Conservation (phyloP, 1,140 invertebrate genomes). For the Drosophila saltans region DNA sequence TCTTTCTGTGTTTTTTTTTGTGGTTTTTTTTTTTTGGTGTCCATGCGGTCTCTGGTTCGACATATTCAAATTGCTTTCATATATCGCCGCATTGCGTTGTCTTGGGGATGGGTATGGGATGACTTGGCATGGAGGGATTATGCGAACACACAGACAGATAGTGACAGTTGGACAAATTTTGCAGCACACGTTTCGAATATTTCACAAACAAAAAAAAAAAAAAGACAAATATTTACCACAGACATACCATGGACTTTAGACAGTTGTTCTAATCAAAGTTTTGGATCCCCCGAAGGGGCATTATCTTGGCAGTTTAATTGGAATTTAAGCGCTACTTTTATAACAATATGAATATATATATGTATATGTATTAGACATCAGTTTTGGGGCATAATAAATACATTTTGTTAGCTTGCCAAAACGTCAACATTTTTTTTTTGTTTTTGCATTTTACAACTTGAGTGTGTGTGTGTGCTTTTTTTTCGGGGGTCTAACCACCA, state of each 20-base stretch:
- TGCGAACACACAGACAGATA: conserved; percentile 18
- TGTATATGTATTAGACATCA: conserved; percentile 9
- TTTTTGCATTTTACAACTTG: background rate
- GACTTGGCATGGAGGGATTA: background rate
- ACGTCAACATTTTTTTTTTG: conserved; percentile 1
- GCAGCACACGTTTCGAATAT: conserved; percentile 20
- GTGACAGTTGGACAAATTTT: conserved; percentile 22
- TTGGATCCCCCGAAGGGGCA: background rate
- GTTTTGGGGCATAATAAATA: conserved; percentile 19
- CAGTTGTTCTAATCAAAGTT: conserved; percentile 17
- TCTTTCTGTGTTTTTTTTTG: conserved; percentile 24
- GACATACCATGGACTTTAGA: background rate
- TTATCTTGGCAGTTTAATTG: conserved; percentile 21
- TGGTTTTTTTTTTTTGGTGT: conserved; percentile 31
- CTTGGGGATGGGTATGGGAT: background rate
- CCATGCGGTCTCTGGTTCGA: conserved; percentile 30
- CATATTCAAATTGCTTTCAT: conserved; percentile 45
- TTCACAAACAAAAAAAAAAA: background rate
- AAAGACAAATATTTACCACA: conserved; percentile 1
- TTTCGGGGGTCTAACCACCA: background rate
- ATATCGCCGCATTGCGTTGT: conserved; percentile 23
- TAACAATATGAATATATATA: too few species aligned
- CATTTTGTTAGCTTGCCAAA: background rate
- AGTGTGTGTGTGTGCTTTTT: background rate
- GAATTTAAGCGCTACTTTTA: conserved; percentile 16